These are phyloP conservation scores for Pantala flavescens DNA, from an alignment of 1,140 invertebrate genomes.

Conservation along the genomic window DNA sequence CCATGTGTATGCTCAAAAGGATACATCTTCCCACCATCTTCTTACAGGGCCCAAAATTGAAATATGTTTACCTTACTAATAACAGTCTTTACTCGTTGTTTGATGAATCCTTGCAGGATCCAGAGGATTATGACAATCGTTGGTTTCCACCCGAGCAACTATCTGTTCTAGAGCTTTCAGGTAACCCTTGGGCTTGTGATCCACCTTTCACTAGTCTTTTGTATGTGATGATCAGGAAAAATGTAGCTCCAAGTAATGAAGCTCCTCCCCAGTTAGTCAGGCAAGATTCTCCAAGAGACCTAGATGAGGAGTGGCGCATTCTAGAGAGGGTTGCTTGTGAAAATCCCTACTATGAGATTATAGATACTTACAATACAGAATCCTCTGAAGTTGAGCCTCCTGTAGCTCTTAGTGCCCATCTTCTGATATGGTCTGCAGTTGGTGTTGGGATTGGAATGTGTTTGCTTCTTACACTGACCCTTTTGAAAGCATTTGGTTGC, in stretches of 20 bases:
- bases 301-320: not conserved
- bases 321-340: not conserved
- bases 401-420: not conserved
- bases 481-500: too few relatives aligned
- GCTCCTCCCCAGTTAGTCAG: not conserved
- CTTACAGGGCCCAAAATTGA: not conserved
- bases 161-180: not conserved
- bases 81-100: not conserved
- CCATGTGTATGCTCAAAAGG: not conserved
- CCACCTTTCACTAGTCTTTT: not conserved
- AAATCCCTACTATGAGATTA: not conserved
- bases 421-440: not conserved
- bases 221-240: not conserved
- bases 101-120: not conserved
- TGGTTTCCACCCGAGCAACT: not conserved
- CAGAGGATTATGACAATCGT: not conserved
- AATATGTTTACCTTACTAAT: not conserved
- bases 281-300: not conserved
- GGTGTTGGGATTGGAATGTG: not conserved
- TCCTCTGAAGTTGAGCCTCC: too few relatives aligned
- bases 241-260: not conserved
- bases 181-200: not conserved
- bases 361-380: not conserved
- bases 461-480: too few relatives aligned
- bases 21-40: not conserved